These are phyloP conservation scores for Pseudopleuronectes americanus DNA, from an alignment of 2,797 vertebrate genomes.

Conservation along the genomic window DNA sequence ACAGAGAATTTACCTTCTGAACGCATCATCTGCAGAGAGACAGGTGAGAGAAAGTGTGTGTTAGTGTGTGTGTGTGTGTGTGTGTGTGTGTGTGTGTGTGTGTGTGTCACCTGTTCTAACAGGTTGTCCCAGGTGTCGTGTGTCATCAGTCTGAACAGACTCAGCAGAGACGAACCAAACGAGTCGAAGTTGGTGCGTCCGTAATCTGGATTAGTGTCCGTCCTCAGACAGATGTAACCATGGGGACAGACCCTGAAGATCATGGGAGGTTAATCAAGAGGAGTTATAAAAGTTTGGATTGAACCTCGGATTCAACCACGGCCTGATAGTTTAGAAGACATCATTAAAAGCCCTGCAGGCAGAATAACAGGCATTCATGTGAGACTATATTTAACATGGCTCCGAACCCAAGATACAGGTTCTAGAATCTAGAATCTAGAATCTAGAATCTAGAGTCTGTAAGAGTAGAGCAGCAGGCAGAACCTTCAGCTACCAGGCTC, in stretches of 20 bases:
- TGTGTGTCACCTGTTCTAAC: constrained; percentile 83
- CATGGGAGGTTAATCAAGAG: neutral
- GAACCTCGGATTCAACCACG: too few relatives aligned
- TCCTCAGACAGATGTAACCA: constrained; percentile 85
- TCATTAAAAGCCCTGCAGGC: too few relatives aligned
- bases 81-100: neutral
- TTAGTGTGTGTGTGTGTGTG: too few relatives aligned
- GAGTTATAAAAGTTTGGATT: too few relatives aligned
- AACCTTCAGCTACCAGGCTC: too few relatives aligned
- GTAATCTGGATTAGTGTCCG: constrained; percentile 87
- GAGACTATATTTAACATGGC: too few relatives aligned
- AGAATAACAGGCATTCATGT: too few relatives aligned
- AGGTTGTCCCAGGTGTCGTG: constrained; percentile 92
- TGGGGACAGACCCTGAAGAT: constrained; percentile 87
- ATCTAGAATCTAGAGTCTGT: too few relatives aligned
- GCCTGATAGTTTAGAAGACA: too few relatives aligned
- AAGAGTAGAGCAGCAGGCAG: too few relatives aligned
- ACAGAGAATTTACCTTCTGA: constrained; percentile 87
- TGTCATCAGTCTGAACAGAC: constrained; percentile 90
- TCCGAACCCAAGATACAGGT: too few relatives aligned
- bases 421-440: too few relatives aligned
- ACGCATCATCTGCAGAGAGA: constrained; percentile 83
- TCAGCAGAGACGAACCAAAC: constrained; percentile 92
- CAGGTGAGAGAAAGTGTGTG: neutral
- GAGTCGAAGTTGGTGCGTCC: constrained; percentile 92